Conservation (phyloP, 2,113 vertebrate species). For the Lates calcarifer region DNA sequence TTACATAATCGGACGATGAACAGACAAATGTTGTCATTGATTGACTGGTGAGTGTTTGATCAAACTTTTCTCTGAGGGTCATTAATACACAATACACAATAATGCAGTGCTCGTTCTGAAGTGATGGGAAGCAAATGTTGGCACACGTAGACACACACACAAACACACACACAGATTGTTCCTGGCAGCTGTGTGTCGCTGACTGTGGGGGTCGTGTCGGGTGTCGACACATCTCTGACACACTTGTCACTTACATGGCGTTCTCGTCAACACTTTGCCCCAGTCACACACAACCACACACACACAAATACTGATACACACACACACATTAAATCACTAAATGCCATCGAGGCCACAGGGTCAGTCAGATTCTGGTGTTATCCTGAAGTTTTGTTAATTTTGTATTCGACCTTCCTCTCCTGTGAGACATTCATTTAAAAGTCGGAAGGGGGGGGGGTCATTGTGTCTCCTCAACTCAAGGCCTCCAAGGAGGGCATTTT, state of each 20-base stretch:
- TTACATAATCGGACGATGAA: neutral
- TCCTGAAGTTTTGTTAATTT: conserved; percentile 27
- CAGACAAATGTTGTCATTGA: neutral
- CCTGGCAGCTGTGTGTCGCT: conserved; percentile 80
- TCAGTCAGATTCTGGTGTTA: conserved; percentile 12
- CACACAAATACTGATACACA: conserved; percentile 7
- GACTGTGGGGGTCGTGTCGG: conserved; percentile 75
- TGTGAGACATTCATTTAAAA: conserved; percentile 17
- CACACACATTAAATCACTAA: conserved; percentile 21
- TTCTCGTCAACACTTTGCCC: conserved; percentile 81
- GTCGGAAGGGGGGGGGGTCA: neutral
- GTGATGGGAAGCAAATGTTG: conserved; percentile 42
- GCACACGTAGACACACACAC: conserved; percentile 26
- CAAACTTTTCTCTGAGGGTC: neutral
- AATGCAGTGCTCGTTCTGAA: conserved; percentile 20
- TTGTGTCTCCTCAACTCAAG: conserved; percentile 7
- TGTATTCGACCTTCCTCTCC: neutral
- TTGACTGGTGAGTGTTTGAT: neutral
- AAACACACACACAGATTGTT: conserved; percentile 64
- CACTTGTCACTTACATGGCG: conserved; percentile 85
- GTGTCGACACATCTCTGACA: conserved; percentile 83
- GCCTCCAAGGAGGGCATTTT: conserved; percentile 40
- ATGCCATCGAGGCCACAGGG: conserved; percentile 20
- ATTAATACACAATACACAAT: conserved; percentile 15
- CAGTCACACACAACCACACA: conserved; percentile 27